Evolutionary conservation across 2,113 vertebrate genomes (phyloP).

Genomic region (Bufo gargarizans): DNA sequence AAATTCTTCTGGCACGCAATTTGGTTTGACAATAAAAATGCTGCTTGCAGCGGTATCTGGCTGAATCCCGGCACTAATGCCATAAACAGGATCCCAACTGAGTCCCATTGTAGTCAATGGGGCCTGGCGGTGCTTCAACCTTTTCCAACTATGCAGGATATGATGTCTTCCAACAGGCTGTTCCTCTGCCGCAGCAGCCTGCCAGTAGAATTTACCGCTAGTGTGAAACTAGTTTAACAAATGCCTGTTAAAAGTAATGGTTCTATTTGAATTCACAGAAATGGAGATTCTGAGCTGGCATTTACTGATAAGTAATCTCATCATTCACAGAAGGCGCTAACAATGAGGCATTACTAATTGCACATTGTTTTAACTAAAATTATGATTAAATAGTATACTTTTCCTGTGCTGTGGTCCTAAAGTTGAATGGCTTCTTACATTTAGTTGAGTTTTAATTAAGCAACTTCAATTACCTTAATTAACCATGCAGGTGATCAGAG

Average conservation of each 20-base stretch:
- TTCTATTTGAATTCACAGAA: neutral
- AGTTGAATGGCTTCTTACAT: conserved; percentile 35
- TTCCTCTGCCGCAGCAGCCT: no score
- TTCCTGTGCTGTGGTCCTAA: conserved; percentile 26
- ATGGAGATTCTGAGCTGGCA: neutral
- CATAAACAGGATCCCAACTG: no score
- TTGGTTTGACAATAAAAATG: no score
- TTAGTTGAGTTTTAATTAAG: conserved; percentile 41
- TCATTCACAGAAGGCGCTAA: neutral
- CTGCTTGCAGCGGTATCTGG: no score
- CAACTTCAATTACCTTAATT: conserved; percentile 46
- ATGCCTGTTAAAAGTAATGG: neutral
- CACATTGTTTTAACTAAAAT: conserved; percentile 40
- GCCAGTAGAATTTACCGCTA: no score
- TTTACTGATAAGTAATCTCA: conserved; percentile 30
- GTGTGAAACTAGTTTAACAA: no score
- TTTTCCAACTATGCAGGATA: no score
- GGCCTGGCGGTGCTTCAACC: no score
- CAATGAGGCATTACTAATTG: conserved; percentile 49
- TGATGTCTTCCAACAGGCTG: no score
- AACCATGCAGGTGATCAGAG: conserved; percentile 19
- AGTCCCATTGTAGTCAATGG: no score
- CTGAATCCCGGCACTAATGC: no score
- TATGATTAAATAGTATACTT: conserved; percentile 36
- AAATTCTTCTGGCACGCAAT: no score